Base-by-base conservation (phyloP, 2,797 vertebrate species). In the Lemur catta region DNA sequence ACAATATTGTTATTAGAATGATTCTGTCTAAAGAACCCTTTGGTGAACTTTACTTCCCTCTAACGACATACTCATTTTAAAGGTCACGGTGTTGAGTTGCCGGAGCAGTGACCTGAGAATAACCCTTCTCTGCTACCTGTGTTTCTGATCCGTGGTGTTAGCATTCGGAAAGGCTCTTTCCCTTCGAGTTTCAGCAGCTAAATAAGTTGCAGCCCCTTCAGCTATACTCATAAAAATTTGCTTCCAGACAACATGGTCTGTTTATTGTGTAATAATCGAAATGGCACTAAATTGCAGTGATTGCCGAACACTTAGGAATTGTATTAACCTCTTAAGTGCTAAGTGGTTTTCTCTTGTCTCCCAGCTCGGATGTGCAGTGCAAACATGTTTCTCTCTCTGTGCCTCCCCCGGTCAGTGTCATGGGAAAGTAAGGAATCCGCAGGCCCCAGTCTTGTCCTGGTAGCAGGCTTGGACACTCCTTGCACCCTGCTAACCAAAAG, bases 231-330 rank as follows among this genome's bases (percentile, higher is more conserved):
- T 99, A 99, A 99, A 99, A 99, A 98, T 98, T 99, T 98, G 98
- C 99, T 99, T 98, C 98, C 98, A 98, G 99, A 99, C 98, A 99
- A 99, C 98, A 98, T 98, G 98, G 98, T 99, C 98, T 99, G 99
- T 99, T 98, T 99, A 99, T 99, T 98, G 98, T 98, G 98, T 98
- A 99, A 99, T 99, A 99, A 99, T 99, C 98, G 98, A 99, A 99
- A 99, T 98, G 98, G 98, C 98, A 98, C 98, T 98, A 99, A 99
- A 99, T 98, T 99, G 98, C 98, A 97, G 97, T 98, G 98, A 99
- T 98, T 98, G 98, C 98, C 95, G 98, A 98, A 98, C 98, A 98
- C 98, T 98, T 98, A 98, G 98, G 98, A 98, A 98, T 98, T 98
- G 98, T 97, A 98, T 99, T 99, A 99, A 99, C 99, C 98, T 98